Percentiles rank a stretch among this genome's conserved stretches.
Conservation (phyloP, 2,888 invertebrate species). For the Apamea anceps region DNA sequence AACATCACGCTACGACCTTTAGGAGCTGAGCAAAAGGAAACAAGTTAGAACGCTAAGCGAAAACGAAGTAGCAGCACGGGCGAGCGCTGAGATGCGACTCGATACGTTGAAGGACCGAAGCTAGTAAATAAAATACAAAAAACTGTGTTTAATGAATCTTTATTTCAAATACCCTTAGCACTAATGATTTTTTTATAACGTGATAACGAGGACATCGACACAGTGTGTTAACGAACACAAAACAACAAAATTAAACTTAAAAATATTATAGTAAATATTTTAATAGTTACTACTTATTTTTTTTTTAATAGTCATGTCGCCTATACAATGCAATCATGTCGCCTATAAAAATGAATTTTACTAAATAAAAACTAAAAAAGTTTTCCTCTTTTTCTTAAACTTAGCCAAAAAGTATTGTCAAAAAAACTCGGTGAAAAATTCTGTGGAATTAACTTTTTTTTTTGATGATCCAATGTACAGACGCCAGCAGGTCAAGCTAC, state of each 20-base stretch:
- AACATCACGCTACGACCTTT: too few relatives aligned
- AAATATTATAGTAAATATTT: slow-evolving; percentile 23
- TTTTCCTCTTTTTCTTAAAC: background rate
- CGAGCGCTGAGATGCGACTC: too few relatives aligned
- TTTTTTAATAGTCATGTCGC: slow-evolving; percentile 4
- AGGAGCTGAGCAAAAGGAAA: too few relatives aligned
- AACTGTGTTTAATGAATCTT: slow-evolving; percentile 46
- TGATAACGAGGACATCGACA: slow-evolving; percentile 42
- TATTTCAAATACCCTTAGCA: slow-evolving; percentile 59
- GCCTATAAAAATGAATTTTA: slow-evolving; percentile 19
- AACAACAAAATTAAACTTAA: slow-evolving; percentile 58
- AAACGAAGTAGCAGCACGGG: too few relatives aligned
- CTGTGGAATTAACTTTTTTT: background rate
- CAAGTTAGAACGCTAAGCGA: too few relatives aligned
- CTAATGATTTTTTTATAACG: slow-evolving; percentile 56
- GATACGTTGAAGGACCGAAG: too few relatives aligned
- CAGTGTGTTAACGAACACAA: slow-evolving; percentile 35
- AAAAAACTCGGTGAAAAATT: background rate
- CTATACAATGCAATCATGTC: too few relatives aligned
- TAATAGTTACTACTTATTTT: slow-evolving; percentile 6
- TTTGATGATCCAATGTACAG: too few relatives aligned
- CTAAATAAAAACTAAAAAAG: slow-evolving; percentile 14
- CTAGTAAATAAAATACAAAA: background rate
- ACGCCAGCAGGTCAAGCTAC: too few relatives aligned
- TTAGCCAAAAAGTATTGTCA: background rate